These are phyloP conservation scores for Ormyrus nitidulus DNA, from an alignment of 2,888 invertebrate genomes.

Conservation along the genomic window DNA sequence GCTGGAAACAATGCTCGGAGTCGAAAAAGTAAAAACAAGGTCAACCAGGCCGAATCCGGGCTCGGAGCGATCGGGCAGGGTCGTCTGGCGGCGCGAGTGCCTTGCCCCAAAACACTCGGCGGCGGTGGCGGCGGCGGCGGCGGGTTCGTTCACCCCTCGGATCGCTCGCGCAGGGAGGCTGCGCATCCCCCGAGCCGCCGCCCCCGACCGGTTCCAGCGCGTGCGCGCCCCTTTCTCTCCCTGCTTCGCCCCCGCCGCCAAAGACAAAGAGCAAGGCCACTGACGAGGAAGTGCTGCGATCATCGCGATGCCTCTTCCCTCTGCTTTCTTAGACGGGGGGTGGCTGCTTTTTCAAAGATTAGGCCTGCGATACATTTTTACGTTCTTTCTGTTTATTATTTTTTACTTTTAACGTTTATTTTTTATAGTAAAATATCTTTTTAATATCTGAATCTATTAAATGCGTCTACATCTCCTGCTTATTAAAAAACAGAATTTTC, in stretches of 20 bases:
- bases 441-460: too few species aligned
- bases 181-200: not conserved
- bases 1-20: too few species aligned
- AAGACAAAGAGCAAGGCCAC: conserved; percentile 39
- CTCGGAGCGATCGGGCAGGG: too few species aligned
- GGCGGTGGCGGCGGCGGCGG: not conserved
- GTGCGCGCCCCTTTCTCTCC: not conserved
- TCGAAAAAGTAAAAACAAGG: conserved; percentile 32
- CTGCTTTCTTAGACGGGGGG: too few species aligned
- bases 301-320: too few species aligned
- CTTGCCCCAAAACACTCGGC: not conserved
- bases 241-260: conserved; percentile 2
- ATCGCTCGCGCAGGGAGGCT: not conserved
- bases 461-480: too few species aligned
- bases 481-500: too few species aligned
- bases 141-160: conserved; percentile 48
- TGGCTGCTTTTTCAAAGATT: too few species aligned
- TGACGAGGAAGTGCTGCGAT: not conserved
- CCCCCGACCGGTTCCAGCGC: conserved; percentile 24
- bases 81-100: not conserved
- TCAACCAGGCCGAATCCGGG: not conserved
- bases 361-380: too few species aligned
- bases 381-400: too few species aligned
- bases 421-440: too few species aligned
- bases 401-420: too few species aligned